Conservation (phyloP, 2,888 invertebrate species). For the Poecilobothrus nobilitatus region DNA sequence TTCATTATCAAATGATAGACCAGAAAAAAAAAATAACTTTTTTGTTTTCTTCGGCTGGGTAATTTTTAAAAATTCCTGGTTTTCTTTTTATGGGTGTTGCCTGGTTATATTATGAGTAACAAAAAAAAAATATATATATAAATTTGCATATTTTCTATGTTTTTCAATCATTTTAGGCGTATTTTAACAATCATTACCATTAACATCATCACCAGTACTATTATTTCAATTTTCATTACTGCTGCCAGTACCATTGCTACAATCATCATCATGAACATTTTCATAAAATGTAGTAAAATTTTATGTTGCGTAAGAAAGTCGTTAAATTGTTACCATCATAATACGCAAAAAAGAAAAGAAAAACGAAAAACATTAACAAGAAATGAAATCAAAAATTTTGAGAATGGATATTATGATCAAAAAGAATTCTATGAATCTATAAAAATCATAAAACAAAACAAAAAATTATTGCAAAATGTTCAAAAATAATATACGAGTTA, state of each 20-base stretch:
- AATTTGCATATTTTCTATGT: neutral
- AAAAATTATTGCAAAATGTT: neutral
- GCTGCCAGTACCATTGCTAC: no score
- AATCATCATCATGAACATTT: no score
- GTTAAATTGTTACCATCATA: conserved; percentile 9
- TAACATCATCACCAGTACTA: neutral
- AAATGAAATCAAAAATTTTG: neutral
- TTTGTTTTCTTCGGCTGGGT: neutral
- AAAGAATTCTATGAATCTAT: neutral
- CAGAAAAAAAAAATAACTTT: no score
- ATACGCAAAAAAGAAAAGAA: no score
- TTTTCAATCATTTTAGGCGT: conserved; percentile 6
- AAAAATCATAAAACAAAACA: neutral
- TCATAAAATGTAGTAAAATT: conserved; percentile 2
- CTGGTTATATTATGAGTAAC: neutral
- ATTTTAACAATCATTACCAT: neutral
- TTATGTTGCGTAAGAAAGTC: conserved; percentile 12
- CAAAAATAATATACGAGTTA: no score
- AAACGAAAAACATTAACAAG: neutral
- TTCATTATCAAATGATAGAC: no score
- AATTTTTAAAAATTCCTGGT: neutral
- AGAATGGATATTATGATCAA: neutral
- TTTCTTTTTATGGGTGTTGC: neutral
- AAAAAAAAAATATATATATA: neutral
- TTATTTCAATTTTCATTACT: no score